A percentile compares a stretch with the other conserved stretches of the same genome.
Evolutionary conservation across 2,113 vertebrate species (phyloP).

Genomic region (Clarias macrocephalus): DNA sequence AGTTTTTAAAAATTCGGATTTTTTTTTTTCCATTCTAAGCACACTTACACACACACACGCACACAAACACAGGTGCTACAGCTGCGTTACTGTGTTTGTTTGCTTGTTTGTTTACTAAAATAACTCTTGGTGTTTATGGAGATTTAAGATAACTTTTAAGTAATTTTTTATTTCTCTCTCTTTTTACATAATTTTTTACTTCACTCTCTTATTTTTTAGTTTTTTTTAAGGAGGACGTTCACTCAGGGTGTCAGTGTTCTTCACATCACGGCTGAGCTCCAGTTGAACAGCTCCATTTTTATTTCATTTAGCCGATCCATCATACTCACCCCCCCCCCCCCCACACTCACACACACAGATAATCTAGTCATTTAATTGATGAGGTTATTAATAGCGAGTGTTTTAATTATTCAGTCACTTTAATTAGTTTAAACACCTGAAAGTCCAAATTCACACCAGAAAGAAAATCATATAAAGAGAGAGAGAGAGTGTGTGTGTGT

Average conservation of each 20-base stretch:
- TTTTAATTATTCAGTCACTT: conserved; percentile 22
- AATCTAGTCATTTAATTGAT: conserved; percentile 48
- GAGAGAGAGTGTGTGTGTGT: too few species aligned
- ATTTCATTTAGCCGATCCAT: neutral
- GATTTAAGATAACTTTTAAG: too few species aligned
- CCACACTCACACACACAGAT: conserved; percentile 11
- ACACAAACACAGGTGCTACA: neutral
- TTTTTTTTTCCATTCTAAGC: too few species aligned
- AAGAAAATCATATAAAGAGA: conserved; percentile 48
- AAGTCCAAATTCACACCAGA: conserved; percentile 22
- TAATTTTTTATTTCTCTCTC: neutral
- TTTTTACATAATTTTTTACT: neutral
- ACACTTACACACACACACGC: neutral
- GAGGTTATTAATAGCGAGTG: conserved; percentile 53
- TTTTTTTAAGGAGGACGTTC: neutral
- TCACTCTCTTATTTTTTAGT: neutral
- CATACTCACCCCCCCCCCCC: too few species aligned
- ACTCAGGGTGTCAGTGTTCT: neutral
- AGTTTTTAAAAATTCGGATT: too few species aligned
- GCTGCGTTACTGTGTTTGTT: conserved; percentile 14
- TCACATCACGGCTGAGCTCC: neutral
- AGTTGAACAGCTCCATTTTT: neutral
- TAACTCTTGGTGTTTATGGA: neutral
- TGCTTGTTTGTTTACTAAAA: neutral
- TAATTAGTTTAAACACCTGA: conserved; percentile 29